Percentiles rank a stretch among this genome's conserved stretches.
These are phyloP conservation scores for Eucriotettix oculatus DNA, from an alignment of 2,888 invertebrate species.

Conservation along the genomic window DNA sequence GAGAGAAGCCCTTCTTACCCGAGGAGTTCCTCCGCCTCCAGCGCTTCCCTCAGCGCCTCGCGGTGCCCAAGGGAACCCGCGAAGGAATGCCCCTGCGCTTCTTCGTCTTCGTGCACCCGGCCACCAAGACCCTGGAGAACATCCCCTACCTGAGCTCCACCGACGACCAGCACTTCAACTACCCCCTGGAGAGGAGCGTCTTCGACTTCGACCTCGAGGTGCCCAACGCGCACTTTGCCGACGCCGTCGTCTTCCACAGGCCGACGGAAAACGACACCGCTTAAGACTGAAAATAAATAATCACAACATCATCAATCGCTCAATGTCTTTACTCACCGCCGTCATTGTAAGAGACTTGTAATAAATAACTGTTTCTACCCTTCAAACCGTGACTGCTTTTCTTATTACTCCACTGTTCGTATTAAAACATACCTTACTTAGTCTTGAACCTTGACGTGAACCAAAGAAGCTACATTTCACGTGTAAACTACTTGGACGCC, in stretches of 20 bases:
- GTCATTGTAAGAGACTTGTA: neutral
- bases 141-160: slow-evolving; percentile 28
- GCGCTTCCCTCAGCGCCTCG: slow-evolving; percentile 51
- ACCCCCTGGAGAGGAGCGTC: slow-evolving; percentile 55
- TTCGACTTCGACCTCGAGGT: slow-evolving; percentile 32
- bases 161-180: slow-evolving; percentile 49
- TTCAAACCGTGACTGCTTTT: neutral
- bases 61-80: slow-evolving; percentile 50
- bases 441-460: too few species aligned
- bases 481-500: too few species aligned
- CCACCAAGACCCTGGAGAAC: slow-evolving; percentile 3
- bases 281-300: neutral
- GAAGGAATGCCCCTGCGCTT: slow-evolving; percentile 48
- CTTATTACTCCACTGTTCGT: too few species aligned
- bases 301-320: neutral
- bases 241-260: slow-evolving; percentile 30
- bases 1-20: slow-evolving; percentile 31
- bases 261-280: neutral
- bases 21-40: slow-evolving; percentile 31
- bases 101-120: slow-evolving; percentile 41
- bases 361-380: neutral
- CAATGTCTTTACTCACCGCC: neutral
- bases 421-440: too few species aligned
- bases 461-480: too few species aligned
- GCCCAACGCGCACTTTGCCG: slow-evolving; percentile 32